Evolutionary conservation across 2,797 vertebrate genomes (phyloP), one percentile per base, ranked within the genome.

Genomic region (Enteromius radiatus): DNA sequence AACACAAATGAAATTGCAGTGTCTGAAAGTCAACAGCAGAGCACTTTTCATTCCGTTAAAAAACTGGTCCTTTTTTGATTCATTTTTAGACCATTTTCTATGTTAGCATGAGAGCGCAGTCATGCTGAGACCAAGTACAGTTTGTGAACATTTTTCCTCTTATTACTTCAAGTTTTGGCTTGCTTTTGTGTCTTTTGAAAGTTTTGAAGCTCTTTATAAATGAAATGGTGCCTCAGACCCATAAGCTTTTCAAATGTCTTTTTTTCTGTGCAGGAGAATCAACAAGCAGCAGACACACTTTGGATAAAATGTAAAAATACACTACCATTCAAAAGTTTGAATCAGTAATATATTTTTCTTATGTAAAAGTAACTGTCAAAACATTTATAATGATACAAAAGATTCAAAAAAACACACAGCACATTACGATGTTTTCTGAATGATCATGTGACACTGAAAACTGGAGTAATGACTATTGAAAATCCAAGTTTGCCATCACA

Each of bases 181-280:
- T 75, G 12, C 31, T 73, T 33, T 52, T 73, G 10, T 49, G 45
- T 28, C 45, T 56, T 56, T 38, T 59, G 38, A 19, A 23, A 38
- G 10, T 36, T 54, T 11, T 54, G 28, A 54, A n/a, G 5, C 52
- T 75, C 31, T 75, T 38, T 38, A 3, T 56, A 38, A 75, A 75
- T 75, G 21, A 56, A 56, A 75, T 56, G 21, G 31, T 7, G 0
- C 21, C 31, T 36, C 6, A 23, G 49, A 31, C 31, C n/a, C 2
- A 14, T 38, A 56, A n/a, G 12, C 49, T 56, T 75, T 74, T 38
- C 21, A 1, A 23, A 1, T 23, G 21, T 41, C 19, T 26, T 59
- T 14, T 59, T 74, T 59, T 26, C 33, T 56, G 33, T 75, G n/a
- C 12, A 26, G 52, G n/a, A 75, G 33, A 75, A 75, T 17, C 31